phyloP scores from a whole-genome alignment of 2,888 invertebrate genomes.

The Eutolmus rufibarbis region DNA sequence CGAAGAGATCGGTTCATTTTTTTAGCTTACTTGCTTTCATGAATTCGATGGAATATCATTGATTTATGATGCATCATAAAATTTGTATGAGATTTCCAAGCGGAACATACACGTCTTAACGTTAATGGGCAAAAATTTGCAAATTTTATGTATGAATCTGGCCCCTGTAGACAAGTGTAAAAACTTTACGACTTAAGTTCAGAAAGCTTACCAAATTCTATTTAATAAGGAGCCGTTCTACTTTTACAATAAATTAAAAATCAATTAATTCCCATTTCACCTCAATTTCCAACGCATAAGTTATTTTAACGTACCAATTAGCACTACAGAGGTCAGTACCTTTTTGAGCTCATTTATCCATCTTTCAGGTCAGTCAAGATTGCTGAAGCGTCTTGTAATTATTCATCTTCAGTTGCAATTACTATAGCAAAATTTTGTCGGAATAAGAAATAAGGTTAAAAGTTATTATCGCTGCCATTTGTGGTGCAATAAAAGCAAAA shows the following conservation, averaged over 20 bases:
- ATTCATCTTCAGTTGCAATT: not conserved
- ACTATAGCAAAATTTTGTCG: not conserved
- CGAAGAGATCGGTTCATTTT: not conserved
- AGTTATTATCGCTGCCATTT: not conserved
- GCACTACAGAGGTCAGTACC: not conserved
- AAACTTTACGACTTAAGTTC: not conserved
- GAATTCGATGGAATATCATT: not conserved
- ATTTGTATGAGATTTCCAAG: not conserved
- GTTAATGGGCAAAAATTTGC: not conserved
- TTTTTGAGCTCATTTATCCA: not conserved
- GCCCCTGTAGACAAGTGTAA: not conserved
- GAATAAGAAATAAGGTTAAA: constrained; percentile 4
- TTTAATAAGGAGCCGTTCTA: not conserved
- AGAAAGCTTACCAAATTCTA: not conserved
- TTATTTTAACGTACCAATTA: not conserved
- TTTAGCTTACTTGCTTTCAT: not conserved
- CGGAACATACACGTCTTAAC: not conserved
- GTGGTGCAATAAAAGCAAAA: not conserved
- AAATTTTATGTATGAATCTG: not conserved
- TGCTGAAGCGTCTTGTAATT: not conserved
- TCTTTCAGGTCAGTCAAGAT: not conserved
- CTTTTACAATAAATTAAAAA: not conserved
- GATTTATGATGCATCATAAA: not conserved
- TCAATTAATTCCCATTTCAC: not conserved
- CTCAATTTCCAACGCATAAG: not conserved